Percentiles rank a stretch among this genome's conserved stretches.
Conservation (phyloP, 2,888 invertebrate genomes). For the Phyto melanocephala region DNA sequence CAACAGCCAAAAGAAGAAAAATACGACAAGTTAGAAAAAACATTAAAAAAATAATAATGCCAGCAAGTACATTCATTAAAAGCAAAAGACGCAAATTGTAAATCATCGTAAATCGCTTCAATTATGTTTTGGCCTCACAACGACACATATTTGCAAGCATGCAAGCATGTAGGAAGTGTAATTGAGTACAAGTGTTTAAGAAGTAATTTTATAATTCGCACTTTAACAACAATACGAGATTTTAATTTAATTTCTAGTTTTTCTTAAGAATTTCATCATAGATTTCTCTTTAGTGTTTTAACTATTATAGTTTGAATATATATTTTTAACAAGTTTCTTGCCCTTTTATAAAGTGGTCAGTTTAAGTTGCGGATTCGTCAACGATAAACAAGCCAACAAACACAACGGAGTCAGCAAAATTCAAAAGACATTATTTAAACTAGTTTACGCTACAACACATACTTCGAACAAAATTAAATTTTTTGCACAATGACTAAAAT, state of each 20-base stretch:
- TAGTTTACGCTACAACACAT: conserved; percentile 51
- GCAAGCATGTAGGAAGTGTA: too few species aligned
- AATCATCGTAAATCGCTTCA: conserved; percentile 48
- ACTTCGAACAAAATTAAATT: conserved; percentile 26
- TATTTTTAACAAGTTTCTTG: conserved; percentile 49
- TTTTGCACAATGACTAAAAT: conserved; percentile 6
- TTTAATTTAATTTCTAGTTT: conserved; percentile 45
- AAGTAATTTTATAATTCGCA: background rate
- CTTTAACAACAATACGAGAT: conserved; percentile 2
- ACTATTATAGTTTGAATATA: background rate
- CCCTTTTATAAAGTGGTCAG: conserved; percentile 48
- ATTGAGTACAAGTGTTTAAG: background rate
- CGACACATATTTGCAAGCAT: too few species aligned
- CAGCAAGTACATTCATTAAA: conserved; percentile 27
- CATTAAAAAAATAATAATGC: conserved; percentile 28
- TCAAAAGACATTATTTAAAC: conserved; percentile 51
- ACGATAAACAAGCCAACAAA: background rate
- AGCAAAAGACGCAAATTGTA: conserved; percentile 28
- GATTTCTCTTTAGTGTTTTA: conserved; percentile 32
- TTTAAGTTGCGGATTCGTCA: background rate
- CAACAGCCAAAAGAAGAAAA: background rate
- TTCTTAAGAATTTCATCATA: conserved; percentile 50
- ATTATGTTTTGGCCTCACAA: conserved; percentile 39
- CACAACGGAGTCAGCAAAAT: conserved; percentile 3
- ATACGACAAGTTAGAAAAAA: conserved; percentile 23